Evolutionary conservation across 1,140 invertebrate species (phyloP).

Genomic region (Drepana arcuata): DNA sequence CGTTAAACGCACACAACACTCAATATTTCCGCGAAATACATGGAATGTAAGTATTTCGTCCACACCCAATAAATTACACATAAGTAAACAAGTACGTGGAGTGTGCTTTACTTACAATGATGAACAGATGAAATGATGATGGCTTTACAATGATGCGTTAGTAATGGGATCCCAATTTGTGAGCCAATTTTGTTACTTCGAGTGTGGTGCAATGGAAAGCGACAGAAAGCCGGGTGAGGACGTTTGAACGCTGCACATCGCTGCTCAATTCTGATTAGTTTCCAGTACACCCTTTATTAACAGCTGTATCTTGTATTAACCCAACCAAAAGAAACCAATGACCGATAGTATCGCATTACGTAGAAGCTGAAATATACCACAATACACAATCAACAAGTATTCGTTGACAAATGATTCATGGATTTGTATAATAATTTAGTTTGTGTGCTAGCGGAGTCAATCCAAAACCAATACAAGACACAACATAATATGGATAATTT

Average conservation of each 20-base stretch:
- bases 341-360: constrained; percentile 66
- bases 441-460: constrained; percentile 22
- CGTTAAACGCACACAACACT: no score
- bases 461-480: constrained; percentile 73
- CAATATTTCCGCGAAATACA: no score
- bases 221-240: constrained; percentile 58
- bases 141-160: constrained; percentile 69
- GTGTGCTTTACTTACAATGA: constrained; percentile 66
- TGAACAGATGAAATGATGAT: constrained; percentile 62
- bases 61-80: constrained; percentile 23
- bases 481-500: constrained; percentile 65
- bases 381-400: constrained; percentile 51
- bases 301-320: constrained; percentile 74
- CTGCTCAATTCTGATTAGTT: constrained; percentile 55
- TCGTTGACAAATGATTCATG: constrained; percentile 5
- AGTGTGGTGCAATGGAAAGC: constrained; percentile 69
- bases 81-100: no score
- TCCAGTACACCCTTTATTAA: constrained; percentile 65
- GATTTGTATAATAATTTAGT: not conserved
- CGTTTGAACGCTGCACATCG: constrained; percentile 35
- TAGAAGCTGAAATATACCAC: constrained; percentile 69
- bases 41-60: constrained; percentile 26
- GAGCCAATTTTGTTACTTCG: constrained; percentile 66
- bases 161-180: constrained; percentile 68
- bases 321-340: constrained; percentile 71